Evolutionary conservation across 2,113 vertebrate species (phyloP), one percentile per base, ranked within the genome.

Genomic region (Athene cunicularia): DNA sequence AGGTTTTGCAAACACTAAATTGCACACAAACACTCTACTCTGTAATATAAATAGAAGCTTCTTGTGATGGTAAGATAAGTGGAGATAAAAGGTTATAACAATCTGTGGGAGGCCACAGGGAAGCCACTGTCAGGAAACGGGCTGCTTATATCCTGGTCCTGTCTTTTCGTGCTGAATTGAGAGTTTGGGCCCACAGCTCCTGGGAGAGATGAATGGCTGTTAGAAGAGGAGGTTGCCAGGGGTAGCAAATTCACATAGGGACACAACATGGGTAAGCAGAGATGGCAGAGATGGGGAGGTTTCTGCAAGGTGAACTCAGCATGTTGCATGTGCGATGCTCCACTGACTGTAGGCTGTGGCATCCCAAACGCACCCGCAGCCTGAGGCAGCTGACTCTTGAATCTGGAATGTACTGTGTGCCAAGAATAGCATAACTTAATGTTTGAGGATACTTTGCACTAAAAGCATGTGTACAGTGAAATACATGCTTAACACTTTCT

Each of bases 31-130:
- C 66, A 35, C 24, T 45, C 5, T 88, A 62, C 28, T 91, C 56
- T 80, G 19, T 86, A 75, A 76, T 90, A 96, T 88, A 96, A 96
- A 96, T 95, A 96, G 90, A 94, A 95, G 19, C 49, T 90, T 85
- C 45, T 82, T 90, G 70, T 75, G 90, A 76, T 92, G 62, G 33
- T 87, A 53, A n/a, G 41, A 49, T 93, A 85, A 96, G 58, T 59
- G 23, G 62, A 94, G 90, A 94, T 96, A 86, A 93, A 93, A 95
- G 81, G 94, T 93, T 92, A 94, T 45, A 79, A 64, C 6, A 3
- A 58, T 80, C 62, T 92, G 84, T 82, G 82, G 81, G 93, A 96
- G 84, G 85, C 92, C 90, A 53, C 45, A 72, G 58, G 75, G 66
- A 94, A 93, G 74, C 58, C 24, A 19, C 26, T 80, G 83, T 77